Conservation (phyloP, 53 echinoderm and acorn worm species). For the Luidia sarsii region DNA sequence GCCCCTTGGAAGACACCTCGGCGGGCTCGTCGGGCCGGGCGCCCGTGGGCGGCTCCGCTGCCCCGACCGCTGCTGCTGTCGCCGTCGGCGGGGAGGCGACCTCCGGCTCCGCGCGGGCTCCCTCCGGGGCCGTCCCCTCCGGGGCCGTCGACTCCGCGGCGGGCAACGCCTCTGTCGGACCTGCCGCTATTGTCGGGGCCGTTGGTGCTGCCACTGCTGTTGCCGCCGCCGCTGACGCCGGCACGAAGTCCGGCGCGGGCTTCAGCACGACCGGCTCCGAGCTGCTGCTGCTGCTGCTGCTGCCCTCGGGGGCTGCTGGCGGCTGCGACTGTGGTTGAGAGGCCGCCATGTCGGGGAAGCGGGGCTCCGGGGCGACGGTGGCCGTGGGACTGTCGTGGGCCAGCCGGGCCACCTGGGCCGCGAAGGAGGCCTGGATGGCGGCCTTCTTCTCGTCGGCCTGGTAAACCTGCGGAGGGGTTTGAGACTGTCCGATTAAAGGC, state of each 20-base stretch:
- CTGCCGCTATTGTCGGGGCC: not conserved
- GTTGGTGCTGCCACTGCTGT: not conserved
- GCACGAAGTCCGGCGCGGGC: not conserved
- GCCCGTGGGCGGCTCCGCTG: not conserved
- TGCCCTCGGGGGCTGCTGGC: not conserved
- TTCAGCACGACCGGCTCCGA: not conserved
- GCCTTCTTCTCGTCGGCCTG: constrained; percentile 63
- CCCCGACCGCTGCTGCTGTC: constrained; percentile 9
- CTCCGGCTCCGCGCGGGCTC: not conserved
- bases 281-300: not conserved
- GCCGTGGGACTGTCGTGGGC: constrained; percentile 38
- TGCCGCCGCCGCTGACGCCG: not conserved
- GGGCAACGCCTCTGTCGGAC: not conserved
- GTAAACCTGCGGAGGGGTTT: constrained; percentile 60
- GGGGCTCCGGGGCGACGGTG: constrained; percentile 6
- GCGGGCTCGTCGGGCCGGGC: not conserved
- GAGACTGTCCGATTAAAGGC: constrained; percentile 59
- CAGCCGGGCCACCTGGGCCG: constrained; percentile 70
- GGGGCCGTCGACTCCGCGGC: not conserved
- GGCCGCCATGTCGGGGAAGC: constrained; percentile 15
- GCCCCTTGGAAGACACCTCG: constrained; percentile 41
- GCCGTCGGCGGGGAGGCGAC: not conserved
- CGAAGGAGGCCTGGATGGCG: constrained; percentile 81
- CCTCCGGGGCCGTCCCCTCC: not conserved
- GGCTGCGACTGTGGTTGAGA: constrained; percentile 40